phyloP scores from a whole-genome alignment of 2,113 vertebrate species.

The Colistium nudipinnis region DNA sequence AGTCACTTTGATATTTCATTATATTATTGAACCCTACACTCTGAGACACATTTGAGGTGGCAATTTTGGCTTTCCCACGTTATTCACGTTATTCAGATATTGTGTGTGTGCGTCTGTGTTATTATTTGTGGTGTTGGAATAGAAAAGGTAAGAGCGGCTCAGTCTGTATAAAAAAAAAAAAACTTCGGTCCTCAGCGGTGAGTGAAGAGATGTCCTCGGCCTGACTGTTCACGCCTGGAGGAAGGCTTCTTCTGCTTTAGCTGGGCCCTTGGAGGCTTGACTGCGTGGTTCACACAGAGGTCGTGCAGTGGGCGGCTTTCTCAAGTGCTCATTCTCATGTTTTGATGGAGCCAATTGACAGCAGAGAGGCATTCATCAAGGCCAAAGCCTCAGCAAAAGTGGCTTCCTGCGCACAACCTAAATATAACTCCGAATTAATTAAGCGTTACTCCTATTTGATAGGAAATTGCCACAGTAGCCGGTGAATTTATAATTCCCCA shows the following conservation, averaged over 20 bases:
- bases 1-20: too few relatives aligned
- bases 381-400: constrained; percentile 14
- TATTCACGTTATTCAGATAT: constrained; percentile 18
- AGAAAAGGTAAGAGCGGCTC: too few relatives aligned
- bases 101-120: background rate
- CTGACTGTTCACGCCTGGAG: constrained; percentile 31
- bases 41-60: background rate
- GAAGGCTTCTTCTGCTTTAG: constrained; percentile 44
- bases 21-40: background rate
- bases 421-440: background rate
- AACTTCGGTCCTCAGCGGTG: background rate
- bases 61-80: background rate
- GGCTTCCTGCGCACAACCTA: background rate
- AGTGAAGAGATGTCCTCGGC: constrained; percentile 18
- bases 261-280: constrained; percentile 23
- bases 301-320: constrained; percentile 53
- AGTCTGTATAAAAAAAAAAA: background rate
- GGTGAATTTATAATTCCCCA: background rate
- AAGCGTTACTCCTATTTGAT: background rate
- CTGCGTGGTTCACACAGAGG: constrained; percentile 45
- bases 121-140: background rate
- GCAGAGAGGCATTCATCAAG: constrained; percentile 19
- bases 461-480: constrained; percentile 10
- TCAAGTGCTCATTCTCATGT: constrained; percentile 41
- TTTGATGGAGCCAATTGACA: constrained; percentile 25